phyloP scores from a whole-genome alignment of 2,113 vertebrate genomes.

The Centropus unirufus region DNA sequence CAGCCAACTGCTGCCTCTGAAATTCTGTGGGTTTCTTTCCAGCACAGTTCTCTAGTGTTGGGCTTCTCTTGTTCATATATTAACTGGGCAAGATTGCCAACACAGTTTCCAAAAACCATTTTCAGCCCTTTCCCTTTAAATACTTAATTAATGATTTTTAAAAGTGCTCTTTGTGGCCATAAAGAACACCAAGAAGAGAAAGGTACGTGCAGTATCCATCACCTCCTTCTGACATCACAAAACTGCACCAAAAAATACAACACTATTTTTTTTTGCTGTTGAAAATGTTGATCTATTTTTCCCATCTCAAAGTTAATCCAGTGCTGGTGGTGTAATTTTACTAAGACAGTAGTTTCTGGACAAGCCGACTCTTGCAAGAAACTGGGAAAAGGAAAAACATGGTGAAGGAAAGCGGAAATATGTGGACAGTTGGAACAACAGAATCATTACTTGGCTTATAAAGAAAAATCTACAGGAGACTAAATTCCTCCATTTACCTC shows the following conservation, averaged over 20 bases:
- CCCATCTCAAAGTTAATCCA: neutral
- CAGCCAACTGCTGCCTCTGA: neutral
- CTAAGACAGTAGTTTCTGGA: neutral
- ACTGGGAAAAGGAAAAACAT: neutral
- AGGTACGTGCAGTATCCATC: neutral
- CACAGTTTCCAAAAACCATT: neutral
- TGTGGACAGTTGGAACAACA: neutral
- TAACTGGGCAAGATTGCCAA: neutral
- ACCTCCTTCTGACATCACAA: neutral
- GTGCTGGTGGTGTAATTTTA: neutral
- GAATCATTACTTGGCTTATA: neutral
- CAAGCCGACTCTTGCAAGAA: neutral
- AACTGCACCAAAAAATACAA: neutral
- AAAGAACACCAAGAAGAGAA: neutral
- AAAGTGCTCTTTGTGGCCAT: neutral
- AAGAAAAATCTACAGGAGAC: neutral
- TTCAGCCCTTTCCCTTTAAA: neutral
- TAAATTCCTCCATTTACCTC: constrained; percentile 4
- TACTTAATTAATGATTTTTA: no score
- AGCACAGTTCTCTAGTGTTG: neutral
- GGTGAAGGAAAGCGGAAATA: neutral
- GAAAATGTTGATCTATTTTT: neutral
- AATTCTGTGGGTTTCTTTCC: neutral
- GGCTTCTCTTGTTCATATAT: neutral
- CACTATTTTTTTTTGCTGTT: accelerated